A percentile compares a stretch with the other conserved stretches of the same genome.
Evolutionary conservation across 2,797 vertebrate species (phyloP).

Genomic region (Leucoraja ocellata): DNA sequence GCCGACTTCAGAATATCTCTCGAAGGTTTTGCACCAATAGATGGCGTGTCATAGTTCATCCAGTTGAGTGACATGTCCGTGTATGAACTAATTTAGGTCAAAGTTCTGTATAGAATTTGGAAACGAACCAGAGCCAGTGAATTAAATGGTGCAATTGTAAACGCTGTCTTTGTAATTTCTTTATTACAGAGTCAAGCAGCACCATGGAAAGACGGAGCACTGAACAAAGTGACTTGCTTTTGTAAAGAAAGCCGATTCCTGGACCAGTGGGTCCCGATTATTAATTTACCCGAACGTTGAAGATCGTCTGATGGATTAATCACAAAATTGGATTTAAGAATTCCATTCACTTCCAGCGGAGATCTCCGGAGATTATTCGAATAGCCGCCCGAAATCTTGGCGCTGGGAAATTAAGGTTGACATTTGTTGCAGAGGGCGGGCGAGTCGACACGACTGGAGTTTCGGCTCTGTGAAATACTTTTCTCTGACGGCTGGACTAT

Average conservation of each 20-base stretch:
- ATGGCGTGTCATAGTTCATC: neutral
- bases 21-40: neutral
- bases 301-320: constrained; percentile 46
- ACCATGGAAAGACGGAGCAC: constrained; percentile 77
- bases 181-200: constrained; percentile 73
- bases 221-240: constrained; percentile 84
- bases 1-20: neutral
- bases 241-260: constrained; percentile 83
- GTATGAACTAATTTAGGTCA: neutral
- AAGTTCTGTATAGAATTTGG: neutral
- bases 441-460: neutral
- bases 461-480: constrained; percentile 23
- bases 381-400: constrained; percentile 21
- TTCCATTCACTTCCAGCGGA: constrained; percentile 56
- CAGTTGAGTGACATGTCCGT: neutral
- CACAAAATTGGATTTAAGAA: constrained; percentile 63
- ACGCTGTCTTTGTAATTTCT: neutral
- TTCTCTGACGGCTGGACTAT: constrained; percentile 11
- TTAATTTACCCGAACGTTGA: constrained; percentile 90
- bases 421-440: constrained; percentile 19
- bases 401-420: constrained; percentile 19
- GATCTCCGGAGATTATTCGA: constrained; percentile 55
- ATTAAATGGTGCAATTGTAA: neutral
- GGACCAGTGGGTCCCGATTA: constrained; percentile 92
- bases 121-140: neutral